A percentile compares a stretch with the other conserved stretches of the same genome.
phyloP scores from a whole-genome alignment of 2,888 invertebrate genomes.

The Magallana nippona region DNA sequence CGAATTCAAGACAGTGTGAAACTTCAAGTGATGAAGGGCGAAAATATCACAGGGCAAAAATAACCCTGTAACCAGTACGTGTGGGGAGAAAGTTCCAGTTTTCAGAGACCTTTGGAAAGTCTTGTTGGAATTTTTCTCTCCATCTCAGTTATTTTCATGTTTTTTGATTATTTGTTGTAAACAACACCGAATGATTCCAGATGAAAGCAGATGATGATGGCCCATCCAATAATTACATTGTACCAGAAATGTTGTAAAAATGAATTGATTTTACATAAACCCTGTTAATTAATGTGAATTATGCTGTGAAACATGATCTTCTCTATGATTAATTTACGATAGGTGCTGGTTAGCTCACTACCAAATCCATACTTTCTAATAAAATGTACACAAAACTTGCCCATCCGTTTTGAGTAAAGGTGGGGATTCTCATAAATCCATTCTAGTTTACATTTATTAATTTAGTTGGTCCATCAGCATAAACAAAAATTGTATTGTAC shows the following conservation, averaged over 20 bases:
- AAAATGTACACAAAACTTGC: constrained; percentile 23
- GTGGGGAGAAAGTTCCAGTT: too few relatives aligned
- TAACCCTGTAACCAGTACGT: too few relatives aligned
- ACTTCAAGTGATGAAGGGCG: too few relatives aligned
- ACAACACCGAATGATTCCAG: background rate
- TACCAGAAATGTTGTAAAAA: background rate
- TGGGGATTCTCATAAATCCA: constrained; percentile 4
- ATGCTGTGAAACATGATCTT: constrained; percentile 18
- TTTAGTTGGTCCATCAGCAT: constrained; percentile 22
- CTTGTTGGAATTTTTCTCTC: too few relatives aligned
- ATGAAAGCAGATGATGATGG: background rate
- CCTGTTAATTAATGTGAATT: constrained; percentile 18
- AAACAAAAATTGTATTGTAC: background rate
- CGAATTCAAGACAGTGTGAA: too few relatives aligned
- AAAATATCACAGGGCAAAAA: too few relatives aligned
- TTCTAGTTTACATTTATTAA: constrained; percentile 5
- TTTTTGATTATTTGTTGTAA: too few relatives aligned
- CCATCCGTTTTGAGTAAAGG: constrained; percentile 5
- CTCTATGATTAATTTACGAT: constrained; percentile 13
- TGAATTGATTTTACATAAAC: constrained; percentile 21
- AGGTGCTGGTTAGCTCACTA: constrained; percentile 2
- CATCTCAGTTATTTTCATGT: too few relatives aligned
- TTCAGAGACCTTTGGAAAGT: too few relatives aligned
- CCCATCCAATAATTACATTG: background rate
- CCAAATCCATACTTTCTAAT: constrained; percentile 22